Percentiles rank a stretch among this genome's conserved stretches.
These are phyloP conservation scores for Stichopus chloronotus DNA, from an alignment of 35 echinoderm and acorn worm species.

Conservation along the genomic window DNA sequence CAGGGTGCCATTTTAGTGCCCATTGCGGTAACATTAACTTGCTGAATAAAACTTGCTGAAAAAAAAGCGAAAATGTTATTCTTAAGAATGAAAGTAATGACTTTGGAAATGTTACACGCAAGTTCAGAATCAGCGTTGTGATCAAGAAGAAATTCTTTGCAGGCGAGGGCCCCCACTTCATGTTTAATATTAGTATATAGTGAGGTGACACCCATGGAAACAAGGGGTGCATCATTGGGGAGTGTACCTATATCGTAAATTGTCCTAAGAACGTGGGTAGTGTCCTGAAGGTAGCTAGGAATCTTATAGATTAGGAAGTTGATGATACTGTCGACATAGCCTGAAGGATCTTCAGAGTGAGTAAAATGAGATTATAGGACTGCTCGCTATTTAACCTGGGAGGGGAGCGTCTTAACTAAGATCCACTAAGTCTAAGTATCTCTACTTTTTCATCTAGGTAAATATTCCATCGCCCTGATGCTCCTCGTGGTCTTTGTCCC, in stretches of 20 bases:
- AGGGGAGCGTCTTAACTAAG: too few relatives aligned
- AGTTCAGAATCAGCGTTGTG: slow-evolving; percentile 19
- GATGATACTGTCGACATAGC: slow-evolving; percentile 26
- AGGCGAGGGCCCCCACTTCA: not conserved
- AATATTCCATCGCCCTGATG: too few relatives aligned
- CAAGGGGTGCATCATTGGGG: not conserved
- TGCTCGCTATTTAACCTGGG: too few relatives aligned
- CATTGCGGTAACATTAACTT: slow-evolving; percentile 58
- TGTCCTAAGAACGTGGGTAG: slow-evolving; percentile 35
- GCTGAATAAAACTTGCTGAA: not conserved
- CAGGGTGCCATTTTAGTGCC: slow-evolving; percentile 48
- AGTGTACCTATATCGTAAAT: not conserved
- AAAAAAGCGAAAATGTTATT: slow-evolving; percentile 16
- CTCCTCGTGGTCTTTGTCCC: too few relatives aligned
- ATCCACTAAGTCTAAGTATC: too few relatives aligned
- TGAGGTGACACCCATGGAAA: slow-evolving; percentile 39
- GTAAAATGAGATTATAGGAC: too few relatives aligned
- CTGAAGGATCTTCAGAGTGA: not conserved
- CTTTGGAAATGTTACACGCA: slow-evolving; percentile 1
- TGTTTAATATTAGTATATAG: slow-evolving; percentile 55
- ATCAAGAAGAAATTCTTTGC: slow-evolving; percentile 29
- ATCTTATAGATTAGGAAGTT: not conserved
- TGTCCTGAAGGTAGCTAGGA: slow-evolving; percentile 36
- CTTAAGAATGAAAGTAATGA: too few relatives aligned
- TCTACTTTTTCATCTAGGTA: too few relatives aligned